phyloP scores from a whole-genome alignment of 2,797 vertebrate species.

The Dromococcyx pavoninus region DNA sequence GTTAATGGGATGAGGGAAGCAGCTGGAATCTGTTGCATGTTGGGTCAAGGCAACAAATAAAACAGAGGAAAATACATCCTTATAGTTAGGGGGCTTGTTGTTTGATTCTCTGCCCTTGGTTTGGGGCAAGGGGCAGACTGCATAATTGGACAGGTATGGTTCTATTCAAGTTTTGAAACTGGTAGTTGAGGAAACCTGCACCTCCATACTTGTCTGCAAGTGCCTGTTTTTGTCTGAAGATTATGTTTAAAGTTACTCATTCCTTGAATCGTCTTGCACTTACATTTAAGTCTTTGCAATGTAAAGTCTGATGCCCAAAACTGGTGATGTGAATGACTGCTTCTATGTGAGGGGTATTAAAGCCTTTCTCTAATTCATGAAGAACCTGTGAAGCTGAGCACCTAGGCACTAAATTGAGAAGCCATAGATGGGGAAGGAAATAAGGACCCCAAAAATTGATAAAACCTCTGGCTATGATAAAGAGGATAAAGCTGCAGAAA shows the following conservation, averaged over 20 bases:
- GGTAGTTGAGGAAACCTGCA: neutral
- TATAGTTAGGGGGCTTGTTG: neutral
- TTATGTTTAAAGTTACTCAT: neutral
- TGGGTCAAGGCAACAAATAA: neutral
- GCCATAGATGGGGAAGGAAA: neutral
- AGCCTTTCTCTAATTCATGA: neutral
- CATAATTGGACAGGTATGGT: rapidly evolving
- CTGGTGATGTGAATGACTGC: neutral
- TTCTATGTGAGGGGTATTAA: rapidly evolving
- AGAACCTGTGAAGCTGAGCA: neutral
- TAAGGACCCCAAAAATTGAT: neutral
- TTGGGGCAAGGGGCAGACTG: neutral
- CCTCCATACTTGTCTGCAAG: neutral
- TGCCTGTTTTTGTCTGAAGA: neutral
- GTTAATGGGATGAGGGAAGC: neutral
- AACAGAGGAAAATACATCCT: neutral
- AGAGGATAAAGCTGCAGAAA: neutral
- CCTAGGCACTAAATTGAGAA: neutral
- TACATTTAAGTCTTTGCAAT: neutral
- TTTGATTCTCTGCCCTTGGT: neutral
- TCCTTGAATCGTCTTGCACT: neutral
- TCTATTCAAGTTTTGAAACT: neutral
- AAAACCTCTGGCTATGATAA: neutral
- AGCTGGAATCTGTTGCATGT: neutral
- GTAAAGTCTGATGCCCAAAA: rapidly evolving